Evolutionary conservation across 2,113 vertebrate genomes (phyloP).

Genomic region (Lonchura striata): DNA sequence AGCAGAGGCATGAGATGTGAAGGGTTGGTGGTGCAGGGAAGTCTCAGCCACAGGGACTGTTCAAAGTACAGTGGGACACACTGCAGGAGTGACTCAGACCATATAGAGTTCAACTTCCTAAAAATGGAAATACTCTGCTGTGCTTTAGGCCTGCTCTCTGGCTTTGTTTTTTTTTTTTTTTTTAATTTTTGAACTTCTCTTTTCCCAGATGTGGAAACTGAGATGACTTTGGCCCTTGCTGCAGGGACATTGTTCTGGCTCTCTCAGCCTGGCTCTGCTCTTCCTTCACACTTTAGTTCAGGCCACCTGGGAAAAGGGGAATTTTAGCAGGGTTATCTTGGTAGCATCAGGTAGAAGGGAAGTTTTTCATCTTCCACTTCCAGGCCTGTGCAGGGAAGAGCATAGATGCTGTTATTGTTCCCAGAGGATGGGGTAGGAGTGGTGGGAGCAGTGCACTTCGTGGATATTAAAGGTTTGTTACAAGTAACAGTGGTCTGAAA

Average conservation of each 20-base stretch:
- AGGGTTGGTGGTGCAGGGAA: neutral
- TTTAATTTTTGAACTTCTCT: neutral
- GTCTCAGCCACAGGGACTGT: neutral
- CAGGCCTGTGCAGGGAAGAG: neutral
- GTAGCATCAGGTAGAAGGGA: neutral
- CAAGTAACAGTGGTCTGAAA: neutral
- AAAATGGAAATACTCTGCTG: neutral
- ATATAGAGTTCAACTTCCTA: rapidly evolving
- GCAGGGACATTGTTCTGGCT: neutral
- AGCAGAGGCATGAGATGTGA: rapidly evolving
- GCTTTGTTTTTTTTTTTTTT: neutral
- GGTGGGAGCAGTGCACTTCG: neutral
- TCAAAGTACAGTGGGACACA: neutral
- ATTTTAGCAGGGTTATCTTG: neutral
- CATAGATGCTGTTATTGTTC: neutral
- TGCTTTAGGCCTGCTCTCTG: neutral
- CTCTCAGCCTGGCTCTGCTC: neutral
- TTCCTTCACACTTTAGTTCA: neutral
- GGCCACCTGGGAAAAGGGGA: neutral
- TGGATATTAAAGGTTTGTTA: neutral
- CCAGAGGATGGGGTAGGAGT: neutral
- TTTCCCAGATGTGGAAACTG: neutral
- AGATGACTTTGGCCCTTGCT: neutral
- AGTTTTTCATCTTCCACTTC: neutral
- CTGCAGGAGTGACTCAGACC: neutral